Percentiles rank a stretch among this genome's conserved stretches.
Conservation (phyloP, 2,888 invertebrate species). For the Catotricha subobsoleta region DNA sequence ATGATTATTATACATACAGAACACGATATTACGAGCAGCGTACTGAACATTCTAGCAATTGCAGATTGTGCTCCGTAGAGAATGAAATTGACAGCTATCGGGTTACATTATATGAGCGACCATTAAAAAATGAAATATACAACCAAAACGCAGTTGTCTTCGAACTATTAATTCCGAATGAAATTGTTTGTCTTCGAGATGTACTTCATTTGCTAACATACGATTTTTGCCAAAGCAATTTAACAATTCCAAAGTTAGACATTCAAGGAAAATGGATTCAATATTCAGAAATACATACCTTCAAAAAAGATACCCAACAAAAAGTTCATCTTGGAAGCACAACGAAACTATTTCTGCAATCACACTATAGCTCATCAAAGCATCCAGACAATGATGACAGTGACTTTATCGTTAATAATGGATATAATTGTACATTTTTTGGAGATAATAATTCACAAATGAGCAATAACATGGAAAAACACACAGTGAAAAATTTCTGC, state of each 20-base stretch:
- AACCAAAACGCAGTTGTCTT: constrained; percentile 2
- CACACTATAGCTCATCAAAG: neutral
- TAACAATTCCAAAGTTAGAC: neutral
- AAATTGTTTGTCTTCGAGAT: neutral
- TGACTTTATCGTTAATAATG: neutral
- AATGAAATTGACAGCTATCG: neutral
- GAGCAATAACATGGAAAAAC: neutral
- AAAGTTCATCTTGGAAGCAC: neutral
- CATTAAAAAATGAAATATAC: neutral
- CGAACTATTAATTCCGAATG: constrained; percentile 1
- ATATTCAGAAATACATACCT: neutral
- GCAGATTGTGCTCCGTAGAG: neutral
- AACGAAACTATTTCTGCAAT: neutral
- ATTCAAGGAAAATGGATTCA: neutral
- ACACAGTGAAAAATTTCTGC: constrained; percentile 1
- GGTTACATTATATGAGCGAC: neutral
- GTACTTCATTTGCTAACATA: neutral
- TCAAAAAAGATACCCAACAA: neutral
- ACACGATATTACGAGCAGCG: no score
- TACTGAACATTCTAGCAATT: neutral
- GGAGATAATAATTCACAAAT: neutral
- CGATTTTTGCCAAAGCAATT: neutral
- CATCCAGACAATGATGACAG: neutral
- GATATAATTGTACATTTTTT: neutral
- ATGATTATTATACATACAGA: no score